Base-by-base conservation (phyloP, 2,113 vertebrate species). In the Passer montanus region DNA sequence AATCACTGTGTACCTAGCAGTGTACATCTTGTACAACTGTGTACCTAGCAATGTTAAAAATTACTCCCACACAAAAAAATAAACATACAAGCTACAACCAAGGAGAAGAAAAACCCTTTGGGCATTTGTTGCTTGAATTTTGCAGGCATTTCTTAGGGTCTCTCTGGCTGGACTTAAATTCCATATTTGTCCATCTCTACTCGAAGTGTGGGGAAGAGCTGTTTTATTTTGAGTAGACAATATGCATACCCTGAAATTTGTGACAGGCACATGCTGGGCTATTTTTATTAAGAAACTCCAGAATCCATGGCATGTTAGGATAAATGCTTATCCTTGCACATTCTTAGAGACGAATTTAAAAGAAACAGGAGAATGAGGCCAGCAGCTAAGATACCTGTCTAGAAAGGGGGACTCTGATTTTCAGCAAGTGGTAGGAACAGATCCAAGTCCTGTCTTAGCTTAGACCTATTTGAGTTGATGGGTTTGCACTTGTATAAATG, bases 281-380 rank as follows among this genome's bases (percentile, higher is more conserved):
- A 86, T 84, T 93, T 97, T 95, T 95, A 95, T 96, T 96, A 92
- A 96, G 68, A 93, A 94, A 95, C 64, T 86, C 55, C 85, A 94
- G 87, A 92, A 90, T 94, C 79, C 55, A 86, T 70, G 85, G 47
- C 47, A 86, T 86, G 80, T 58, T 85, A 84, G 86, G 47, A 93
- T 85, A 94, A 93, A 87, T 67, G 87, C 83, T 94, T 97, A 95
- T 91, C 46, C 55, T 87, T 94, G 93, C 85, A 95, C 84, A 96
- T 96, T 95, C 64, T 86, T 90, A 41, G 31, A 84, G 47, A 19
- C 66, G 49, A 88, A 92, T 84, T 85, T 55, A 90, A 90, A 96
- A 67, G 44, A 87, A 95, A 67, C 33, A 52, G 13, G 24, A 80
- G 43, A 70, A 83, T 49, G 74, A 94, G 79, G 72, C 27, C 63